A percentile compares a stretch with the other conserved stretches of the same genome.
Evolutionary conservation across 1,140 invertebrate genomes (phyloP).

Genomic region (Hyphantria cunea): DNA sequence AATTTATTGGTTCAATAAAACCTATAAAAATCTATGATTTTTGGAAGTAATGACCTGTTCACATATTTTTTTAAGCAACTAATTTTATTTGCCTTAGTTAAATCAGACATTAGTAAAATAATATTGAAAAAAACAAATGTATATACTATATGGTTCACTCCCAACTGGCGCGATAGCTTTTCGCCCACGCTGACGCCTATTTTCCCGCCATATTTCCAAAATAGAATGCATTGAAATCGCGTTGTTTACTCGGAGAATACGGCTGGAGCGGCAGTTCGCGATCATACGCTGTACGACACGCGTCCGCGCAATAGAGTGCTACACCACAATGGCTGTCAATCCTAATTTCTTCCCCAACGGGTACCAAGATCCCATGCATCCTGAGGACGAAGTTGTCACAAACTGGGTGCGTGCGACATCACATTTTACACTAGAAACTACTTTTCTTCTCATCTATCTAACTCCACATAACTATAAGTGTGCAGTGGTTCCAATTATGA

Average conservation of each 20-base stretch:
- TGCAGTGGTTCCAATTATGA: constrained; percentile 7
- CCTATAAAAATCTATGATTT: too few relatives aligned
- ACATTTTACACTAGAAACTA: constrained; percentile 15
- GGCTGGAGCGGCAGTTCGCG: constrained; percentile 74
- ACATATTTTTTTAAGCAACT: too few relatives aligned
- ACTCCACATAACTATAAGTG: neutral
- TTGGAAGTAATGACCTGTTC: too few relatives aligned
- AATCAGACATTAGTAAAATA: constrained; percentile 5
- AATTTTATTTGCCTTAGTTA: too few relatives aligned
- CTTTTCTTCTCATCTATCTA: constrained; percentile 1
- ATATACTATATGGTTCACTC: constrained; percentile 48
- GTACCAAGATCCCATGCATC: constrained; percentile 77
- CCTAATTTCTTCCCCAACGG: constrained; percentile 78
- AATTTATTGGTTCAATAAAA: too few relatives aligned
- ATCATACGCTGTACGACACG: constrained; percentile 59
- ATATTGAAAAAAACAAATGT: constrained; percentile 5
- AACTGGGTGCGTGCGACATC: constrained; percentile 70
- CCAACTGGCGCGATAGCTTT: constrained; percentile 52
- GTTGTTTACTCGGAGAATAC: constrained; percentile 70
- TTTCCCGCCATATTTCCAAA: constrained; percentile 79
- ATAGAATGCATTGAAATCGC: constrained; percentile 78
- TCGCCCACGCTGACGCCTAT: constrained; percentile 66
- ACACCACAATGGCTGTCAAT: constrained; percentile 68
- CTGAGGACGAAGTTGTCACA: constrained; percentile 71
- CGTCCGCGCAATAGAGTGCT: constrained; percentile 58